Percentiles rank a stretch among this genome's conserved stretches.
phyloP scores from a whole-genome alignment of 2,888 invertebrate species.

The Nowickia ferox region DNA sequence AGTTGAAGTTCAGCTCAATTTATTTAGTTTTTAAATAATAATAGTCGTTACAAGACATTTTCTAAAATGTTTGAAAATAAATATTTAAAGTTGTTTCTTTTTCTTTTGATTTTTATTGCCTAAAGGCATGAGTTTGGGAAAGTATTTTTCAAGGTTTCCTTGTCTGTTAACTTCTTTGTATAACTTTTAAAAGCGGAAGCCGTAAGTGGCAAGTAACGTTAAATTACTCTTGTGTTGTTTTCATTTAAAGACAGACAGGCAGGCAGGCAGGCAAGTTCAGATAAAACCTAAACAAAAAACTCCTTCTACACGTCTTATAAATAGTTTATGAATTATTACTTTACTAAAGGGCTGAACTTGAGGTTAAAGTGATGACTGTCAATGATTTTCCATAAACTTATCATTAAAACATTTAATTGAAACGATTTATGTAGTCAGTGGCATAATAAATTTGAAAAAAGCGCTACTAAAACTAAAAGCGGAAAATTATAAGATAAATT shows the following conservation, averaged over 20 bases:
- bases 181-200: constrained; percentile 68
- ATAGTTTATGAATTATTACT: constrained; percentile 26
- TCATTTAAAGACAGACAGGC: constrained; percentile 11
- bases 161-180: neutral
- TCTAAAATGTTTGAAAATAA: constrained; percentile 24
- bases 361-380: constrained; percentile 66
- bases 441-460: constrained; percentile 19
- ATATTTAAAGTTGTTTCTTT: constrained; percentile 18
- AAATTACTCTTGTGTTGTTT: constrained; percentile 37
- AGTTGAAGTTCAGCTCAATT: constrained; percentile 52
- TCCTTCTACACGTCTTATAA: neutral
- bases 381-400: constrained; percentile 65
- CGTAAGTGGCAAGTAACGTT: constrained; percentile 50
- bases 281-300: constrained; percentile 3
- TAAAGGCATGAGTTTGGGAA: constrained; percentile 62
- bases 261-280: constrained; percentile 1
- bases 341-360: constrained; percentile 54
- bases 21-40: constrained; percentile 36
- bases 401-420: constrained; percentile 49
- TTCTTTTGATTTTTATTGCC: constrained; percentile 12
- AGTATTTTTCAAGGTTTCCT: constrained; percentile 68
- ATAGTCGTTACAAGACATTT: constrained; percentile 31
- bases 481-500: neutral
- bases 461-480: neutral
- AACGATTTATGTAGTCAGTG: constrained; percentile 23